A percentile compares a stretch with the other conserved stretches of the same genome.
phyloP scores from a whole-genome alignment of 2,888 invertebrate genomes.

The Agonopterix subpropinquella region DNA sequence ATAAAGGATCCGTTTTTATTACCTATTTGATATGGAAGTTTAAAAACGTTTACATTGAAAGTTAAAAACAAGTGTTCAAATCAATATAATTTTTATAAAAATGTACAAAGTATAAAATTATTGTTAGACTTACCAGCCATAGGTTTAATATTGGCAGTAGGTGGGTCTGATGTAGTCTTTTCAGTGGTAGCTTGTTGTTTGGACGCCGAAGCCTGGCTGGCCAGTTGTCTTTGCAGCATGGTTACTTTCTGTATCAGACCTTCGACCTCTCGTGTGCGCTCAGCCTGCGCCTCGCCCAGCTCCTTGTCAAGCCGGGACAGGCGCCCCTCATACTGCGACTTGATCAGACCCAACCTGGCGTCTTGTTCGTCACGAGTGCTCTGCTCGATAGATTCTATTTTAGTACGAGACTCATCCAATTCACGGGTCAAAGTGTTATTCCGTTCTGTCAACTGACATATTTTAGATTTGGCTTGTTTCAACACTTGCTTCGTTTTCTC shows the following conservation, averaged over 20 bases:
- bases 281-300: slow-evolving; percentile 77
- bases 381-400: slow-evolving; percentile 68
- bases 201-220: slow-evolving; percentile 81
- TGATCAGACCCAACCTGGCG: slow-evolving; percentile 75
- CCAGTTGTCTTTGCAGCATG: slow-evolving; percentile 82
- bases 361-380: slow-evolving; percentile 75
- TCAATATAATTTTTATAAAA: too few species aligned
- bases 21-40: too few species aligned
- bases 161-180: slow-evolving; percentile 75
- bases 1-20: too few species aligned
- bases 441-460: slow-evolving; percentile 82
- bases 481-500: slow-evolving; percentile 80
- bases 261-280: slow-evolving; percentile 80
- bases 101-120: too few species aligned
- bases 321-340: slow-evolving; percentile 82
- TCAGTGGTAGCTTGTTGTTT: slow-evolving; percentile 76
- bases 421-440: slow-evolving; percentile 78
- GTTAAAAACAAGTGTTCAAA: too few species aligned
- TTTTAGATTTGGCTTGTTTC: slow-evolving; percentile 84
- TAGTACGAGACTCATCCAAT: slow-evolving; percentile 68
- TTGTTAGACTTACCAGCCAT: slow-evolving; percentile 82
- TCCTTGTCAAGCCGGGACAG: slow-evolving; percentile 84
- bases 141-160: slow-evolving; percentile 95
- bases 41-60: too few species aligned
- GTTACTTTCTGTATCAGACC: slow-evolving; percentile 81